Evolutionary conservation across 2,113 vertebrate species (phyloP), one percentile per base, ranked within the genome.

Genomic region (Chauna torquata): DNA sequence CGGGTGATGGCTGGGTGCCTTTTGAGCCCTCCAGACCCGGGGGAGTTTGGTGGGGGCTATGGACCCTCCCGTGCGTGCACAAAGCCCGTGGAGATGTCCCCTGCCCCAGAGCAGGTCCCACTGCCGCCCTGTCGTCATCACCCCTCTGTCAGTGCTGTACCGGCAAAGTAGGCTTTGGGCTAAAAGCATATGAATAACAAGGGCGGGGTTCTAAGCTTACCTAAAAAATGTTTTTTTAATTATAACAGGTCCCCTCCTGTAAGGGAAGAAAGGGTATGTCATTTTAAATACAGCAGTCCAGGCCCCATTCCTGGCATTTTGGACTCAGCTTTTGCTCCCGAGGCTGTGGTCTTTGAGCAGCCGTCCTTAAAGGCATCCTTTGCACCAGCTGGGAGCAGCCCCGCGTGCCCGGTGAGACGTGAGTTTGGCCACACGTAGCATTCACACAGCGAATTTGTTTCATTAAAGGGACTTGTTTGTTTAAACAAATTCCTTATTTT

Each of bases 361-460:
- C 93, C 57, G 58, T 30, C 59, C 65, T 58, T 75, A 40, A 61
- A 2, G 12, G 57, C 65, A 75, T 11, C 4, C n/a, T 74, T 86
- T 36, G 49, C 70, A 52, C 42, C 70, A 20, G 69, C 78, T 82
- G 78, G 77, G 22, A 65, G 54, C 87, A 57, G 58, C 40, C 55
- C 50, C 0, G 0, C 27, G 52, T 9, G 8, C 59, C 19, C 65
- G 38, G 34, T 5, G 23, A 86, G 72, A 65, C 69, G 72, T 0
- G 0, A 0, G 44, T 83, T 84, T 86, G 72, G 44, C 34, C 54
- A 84, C 68, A 32, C 0, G 1, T 11, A 34, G 44, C 44, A 24
- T 83, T 80, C 64, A 59, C 44, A 42, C 83, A 42, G 49, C 16
- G 28, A 24, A 55, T 59, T 58, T 65, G 17, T 72, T 80, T 77